Evolutionary conservation across 2,888 invertebrate species (phyloP), one percentile per base, ranked within the genome.

Genomic region (Dynastes hyllus): DNA sequence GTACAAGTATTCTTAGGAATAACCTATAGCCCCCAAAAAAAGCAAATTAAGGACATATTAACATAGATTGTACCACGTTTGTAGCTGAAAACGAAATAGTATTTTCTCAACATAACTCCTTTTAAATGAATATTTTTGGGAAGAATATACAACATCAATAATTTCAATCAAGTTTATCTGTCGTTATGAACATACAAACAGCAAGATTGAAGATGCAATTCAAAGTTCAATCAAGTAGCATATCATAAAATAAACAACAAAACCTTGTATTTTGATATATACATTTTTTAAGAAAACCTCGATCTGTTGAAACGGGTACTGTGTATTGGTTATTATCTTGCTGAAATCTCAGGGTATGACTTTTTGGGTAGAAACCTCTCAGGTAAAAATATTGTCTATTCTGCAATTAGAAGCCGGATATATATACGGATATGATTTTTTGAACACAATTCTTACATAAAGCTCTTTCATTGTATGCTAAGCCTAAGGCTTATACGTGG

Each of bases 351-450:
- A 78, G 78, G 78, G 71, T 78, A 58, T 73, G 29, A 45, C 27
- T 16, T 58, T 77, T 78, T 71, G 79, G 79, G 78, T 79, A 79
- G 66, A 71, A 73, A 78, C 78, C 78, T 81, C 73, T 75, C 81
- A 80, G 81, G 79, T 76, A 80, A 50, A 40, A 75, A 45, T 80
- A 71, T 79, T 77, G 32, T 55, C 53, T 67, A 40, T 76, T 50
- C 32, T 70, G 29, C 22, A 53, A 22, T 65, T 58, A 32, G 16
- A n/a, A 45, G 22, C 45, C 51, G 29, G 32, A 5, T 37, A 61
- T 22, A 40, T 61, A 13, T 75, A 61, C 22, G 40, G 11, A 55
- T 58, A 45, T 45, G 45, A 45, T 55, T 71, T 63, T 16, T 40
- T 45, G 45, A 27, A 73, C 13, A 40, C 13, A 40, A 8, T 29